Conservation (phyloP, 2,888 invertebrate species). For the Mactromeris polynyma region DNA sequence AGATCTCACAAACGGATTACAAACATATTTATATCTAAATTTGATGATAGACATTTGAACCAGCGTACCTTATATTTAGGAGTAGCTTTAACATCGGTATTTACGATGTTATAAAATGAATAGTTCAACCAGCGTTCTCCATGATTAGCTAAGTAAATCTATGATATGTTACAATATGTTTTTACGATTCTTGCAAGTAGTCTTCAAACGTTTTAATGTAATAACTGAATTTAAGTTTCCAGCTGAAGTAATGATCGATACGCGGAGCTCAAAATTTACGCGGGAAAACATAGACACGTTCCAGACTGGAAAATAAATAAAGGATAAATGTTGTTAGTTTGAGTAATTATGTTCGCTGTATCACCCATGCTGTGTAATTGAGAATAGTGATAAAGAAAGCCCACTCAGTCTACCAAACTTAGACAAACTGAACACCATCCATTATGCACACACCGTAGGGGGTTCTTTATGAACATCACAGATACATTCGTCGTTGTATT, state of each 20-base stretch:
- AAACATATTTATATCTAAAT: background rate
- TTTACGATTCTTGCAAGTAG: too few species aligned
- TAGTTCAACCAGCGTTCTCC: background rate
- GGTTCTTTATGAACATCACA: background rate
- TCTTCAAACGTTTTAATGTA: too few species aligned
- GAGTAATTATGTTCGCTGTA: background rate
- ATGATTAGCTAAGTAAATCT: background rate
- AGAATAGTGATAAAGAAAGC: background rate
- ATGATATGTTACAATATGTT: too few species aligned
- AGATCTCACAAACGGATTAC: too few species aligned
- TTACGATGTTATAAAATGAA: background rate
- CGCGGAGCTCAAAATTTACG: background rate
- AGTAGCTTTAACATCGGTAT: background rate
- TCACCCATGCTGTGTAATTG: background rate
- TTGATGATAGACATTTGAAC: background rate
- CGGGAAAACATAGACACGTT: background rate
- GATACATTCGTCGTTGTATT: background rate
- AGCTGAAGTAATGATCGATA: background rate
- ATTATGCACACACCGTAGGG: background rate
- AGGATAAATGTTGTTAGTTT: background rate
- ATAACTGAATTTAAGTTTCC: background rate
- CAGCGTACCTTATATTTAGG: background rate
- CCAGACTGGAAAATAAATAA: background rate
- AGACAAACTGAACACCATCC: background rate
- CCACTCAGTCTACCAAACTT: background rate